Conservation (phyloP, 1,140 invertebrate species). For the Bombus sylvicola region DNA sequence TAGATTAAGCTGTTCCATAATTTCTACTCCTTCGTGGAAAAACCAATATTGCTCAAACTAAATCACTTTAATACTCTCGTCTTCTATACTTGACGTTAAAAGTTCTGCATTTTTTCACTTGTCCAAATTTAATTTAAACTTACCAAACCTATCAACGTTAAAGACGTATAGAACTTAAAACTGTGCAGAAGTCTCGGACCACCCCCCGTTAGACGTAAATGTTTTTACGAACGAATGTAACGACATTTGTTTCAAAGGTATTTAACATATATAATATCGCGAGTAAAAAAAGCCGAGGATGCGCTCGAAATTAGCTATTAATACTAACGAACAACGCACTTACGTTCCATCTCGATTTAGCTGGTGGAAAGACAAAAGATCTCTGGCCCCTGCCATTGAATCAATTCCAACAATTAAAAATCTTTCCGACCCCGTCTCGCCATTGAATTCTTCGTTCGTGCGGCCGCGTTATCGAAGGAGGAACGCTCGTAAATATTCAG, state of each 20-base stretch:
- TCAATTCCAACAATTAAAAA: slow-evolving; percentile 22
- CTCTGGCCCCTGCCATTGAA: neutral
- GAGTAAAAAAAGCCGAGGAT: too few species aligned
- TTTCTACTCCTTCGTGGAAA: too few species aligned
- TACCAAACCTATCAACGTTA: too few species aligned
- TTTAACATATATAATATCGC: too few species aligned
- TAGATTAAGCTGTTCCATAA: too few species aligned
- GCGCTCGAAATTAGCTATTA: neutral
- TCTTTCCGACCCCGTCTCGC: neutral
- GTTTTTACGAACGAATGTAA: neutral
- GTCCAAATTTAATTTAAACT: too few species aligned
- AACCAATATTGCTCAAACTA: too few species aligned
- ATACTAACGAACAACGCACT: neutral
- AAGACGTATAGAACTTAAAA: neutral
- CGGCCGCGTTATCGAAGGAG: neutral
- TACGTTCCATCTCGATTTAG: neutral
- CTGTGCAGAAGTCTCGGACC: neutral
- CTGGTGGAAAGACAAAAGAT: neutral
- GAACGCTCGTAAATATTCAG: slow-evolving; percentile 10
- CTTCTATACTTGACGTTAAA: too few species aligned
- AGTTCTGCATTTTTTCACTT: too few species aligned
- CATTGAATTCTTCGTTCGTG: neutral
- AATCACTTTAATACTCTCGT: too few species aligned
- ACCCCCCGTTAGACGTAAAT: rapidly evolving
- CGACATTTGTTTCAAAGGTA: too few species aligned